A percentile compares a stretch with the other conserved stretches of the same genome.
Conservation (phyloP, 2,113 vertebrate genomes). For the Melospiza melodia region DNA sequence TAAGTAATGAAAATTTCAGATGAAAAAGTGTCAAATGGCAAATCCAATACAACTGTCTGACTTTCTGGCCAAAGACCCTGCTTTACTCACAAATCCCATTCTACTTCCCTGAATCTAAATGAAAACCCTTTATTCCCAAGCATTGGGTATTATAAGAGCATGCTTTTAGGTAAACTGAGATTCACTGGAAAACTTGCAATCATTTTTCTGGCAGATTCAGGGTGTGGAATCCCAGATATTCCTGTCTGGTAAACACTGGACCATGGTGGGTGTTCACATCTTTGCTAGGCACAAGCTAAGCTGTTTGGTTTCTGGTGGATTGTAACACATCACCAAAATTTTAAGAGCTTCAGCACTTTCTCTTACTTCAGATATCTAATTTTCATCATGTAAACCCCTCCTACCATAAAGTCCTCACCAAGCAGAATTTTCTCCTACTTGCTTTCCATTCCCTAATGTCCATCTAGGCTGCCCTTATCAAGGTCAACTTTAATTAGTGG, state of each 20-base stretch:
- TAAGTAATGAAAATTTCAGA: not conserved
- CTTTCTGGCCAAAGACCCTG: not conserved
- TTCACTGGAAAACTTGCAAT: not conserved
- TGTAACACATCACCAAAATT: not conserved
- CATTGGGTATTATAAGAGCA: not conserved
- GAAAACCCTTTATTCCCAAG: not conserved
- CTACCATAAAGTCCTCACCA: not conserved
- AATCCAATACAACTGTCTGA: not conserved
- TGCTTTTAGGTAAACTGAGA: not conserved
- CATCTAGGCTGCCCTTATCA: not conserved
- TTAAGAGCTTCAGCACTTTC: not conserved
- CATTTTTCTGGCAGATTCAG: not conserved
- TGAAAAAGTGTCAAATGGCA: not conserved
- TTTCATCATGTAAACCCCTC: not conserved
- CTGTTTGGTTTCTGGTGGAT: not conserved
- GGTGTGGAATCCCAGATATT: not conserved
- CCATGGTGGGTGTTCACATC: not conserved
- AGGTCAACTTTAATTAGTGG: conserved; percentile 7
- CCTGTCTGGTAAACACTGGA: not conserved
- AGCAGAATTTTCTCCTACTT: not conserved
- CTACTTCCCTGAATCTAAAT: not conserved
- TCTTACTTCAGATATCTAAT: not conserved
- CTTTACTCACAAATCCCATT: not conserved
- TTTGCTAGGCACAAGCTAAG: not conserved
- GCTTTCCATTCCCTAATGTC: not conserved